phyloP scores from a whole-genome alignment of 2,113 vertebrate genomes.

The human (Homo sapiens) region DNA sequence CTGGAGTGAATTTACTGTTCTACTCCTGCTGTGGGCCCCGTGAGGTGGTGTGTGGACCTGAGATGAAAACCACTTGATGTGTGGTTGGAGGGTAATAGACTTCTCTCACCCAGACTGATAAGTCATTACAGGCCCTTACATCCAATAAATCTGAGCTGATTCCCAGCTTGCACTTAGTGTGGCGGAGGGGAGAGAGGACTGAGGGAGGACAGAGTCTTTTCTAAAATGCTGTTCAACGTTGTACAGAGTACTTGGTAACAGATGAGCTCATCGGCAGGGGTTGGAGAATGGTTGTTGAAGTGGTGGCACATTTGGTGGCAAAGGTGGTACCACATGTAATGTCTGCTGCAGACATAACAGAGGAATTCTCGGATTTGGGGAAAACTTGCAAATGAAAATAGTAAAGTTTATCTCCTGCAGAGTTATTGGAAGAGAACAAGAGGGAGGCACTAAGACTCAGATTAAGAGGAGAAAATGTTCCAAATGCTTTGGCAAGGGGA shows the following conservation, averaged over 20 bases:
- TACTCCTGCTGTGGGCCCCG: background rate
- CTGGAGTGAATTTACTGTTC: slow-evolving; percentile 75
- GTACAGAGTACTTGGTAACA: background rate
- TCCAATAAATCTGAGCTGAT: slow-evolving; percentile 76
- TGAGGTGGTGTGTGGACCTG: slow-evolving; percentile 61
- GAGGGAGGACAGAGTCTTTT: slow-evolving; percentile 59
- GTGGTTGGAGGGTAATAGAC: slow-evolving; percentile 78
- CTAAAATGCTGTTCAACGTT: slow-evolving; percentile 37
- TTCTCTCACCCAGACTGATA: slow-evolving; percentile 78
- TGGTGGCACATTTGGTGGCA: background rate
- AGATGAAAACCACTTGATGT: slow-evolving; percentile 78
- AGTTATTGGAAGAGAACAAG: background rate
- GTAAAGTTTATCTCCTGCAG: background rate
- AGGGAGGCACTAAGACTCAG: background rate
- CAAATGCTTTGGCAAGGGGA: background rate
- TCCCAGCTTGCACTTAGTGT: slow-evolving; percentile 23
- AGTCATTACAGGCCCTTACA: slow-evolving; percentile 76
- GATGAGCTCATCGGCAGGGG: background rate
- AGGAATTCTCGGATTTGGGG: background rate
- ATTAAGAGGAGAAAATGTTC: background rate
- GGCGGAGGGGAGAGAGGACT: background rate
- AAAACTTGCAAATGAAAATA: background rate
- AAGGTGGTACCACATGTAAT: background rate
- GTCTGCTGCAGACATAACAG: background rate
- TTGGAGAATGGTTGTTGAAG: background rate